Evolutionary conservation across 2,113 vertebrate genomes (phyloP).

Genomic region (Cichladusa arquata): DNA sequence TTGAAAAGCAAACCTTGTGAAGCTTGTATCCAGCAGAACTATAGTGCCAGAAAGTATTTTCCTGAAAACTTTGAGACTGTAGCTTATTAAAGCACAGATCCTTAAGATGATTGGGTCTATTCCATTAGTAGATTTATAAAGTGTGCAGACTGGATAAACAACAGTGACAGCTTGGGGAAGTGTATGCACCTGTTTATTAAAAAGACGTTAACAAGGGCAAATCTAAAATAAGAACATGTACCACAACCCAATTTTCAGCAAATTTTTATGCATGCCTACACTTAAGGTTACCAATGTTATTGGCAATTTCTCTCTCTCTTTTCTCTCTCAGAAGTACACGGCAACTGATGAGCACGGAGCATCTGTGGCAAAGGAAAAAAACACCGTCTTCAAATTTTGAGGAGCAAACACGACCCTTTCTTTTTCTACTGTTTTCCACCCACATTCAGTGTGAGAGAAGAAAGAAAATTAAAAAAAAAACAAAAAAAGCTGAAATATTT

Average conservation of each 20-base stretch:
- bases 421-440: slow-evolving; percentile 43
- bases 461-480: background rate
- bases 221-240: slow-evolving; percentile 75
- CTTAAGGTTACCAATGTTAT: slow-evolving; percentile 73
- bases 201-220: slow-evolving; percentile 75
- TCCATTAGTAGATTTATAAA: slow-evolving; percentile 71
- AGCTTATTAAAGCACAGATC: slow-evolving; percentile 61
- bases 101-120: slow-evolving; percentile 67
- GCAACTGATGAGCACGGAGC: slow-evolving; percentile 53
- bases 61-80: slow-evolving; percentile 65
- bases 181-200: slow-evolving; percentile 78
- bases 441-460: slow-evolving; percentile 24
- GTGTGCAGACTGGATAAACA: slow-evolving; percentile 72
- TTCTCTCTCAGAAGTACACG: slow-evolving; percentile 57
- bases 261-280: slow-evolving; percentile 70
- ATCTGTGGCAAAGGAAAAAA: slow-evolving; percentile 59
- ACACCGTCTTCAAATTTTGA: slow-evolving; percentile 50
- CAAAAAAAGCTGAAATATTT: background rate
- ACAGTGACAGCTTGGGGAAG: slow-evolving; percentile 77
- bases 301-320: slow-evolving; percentile 63
- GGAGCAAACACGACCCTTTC: slow-evolving; percentile 60
- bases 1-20: slow-evolving; percentile 42
- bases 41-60: slow-evolving; percentile 62
- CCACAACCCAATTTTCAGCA: slow-evolving; percentile 73
- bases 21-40: slow-evolving; percentile 16